A percentile compares a stretch with the other conserved stretches of the same genome.
These are phyloP conservation scores for Corticium candelabrum DNA, from an alignment of 37 sponge, comb jelly and placozoan species.

Conservation along the genomic window DNA sequence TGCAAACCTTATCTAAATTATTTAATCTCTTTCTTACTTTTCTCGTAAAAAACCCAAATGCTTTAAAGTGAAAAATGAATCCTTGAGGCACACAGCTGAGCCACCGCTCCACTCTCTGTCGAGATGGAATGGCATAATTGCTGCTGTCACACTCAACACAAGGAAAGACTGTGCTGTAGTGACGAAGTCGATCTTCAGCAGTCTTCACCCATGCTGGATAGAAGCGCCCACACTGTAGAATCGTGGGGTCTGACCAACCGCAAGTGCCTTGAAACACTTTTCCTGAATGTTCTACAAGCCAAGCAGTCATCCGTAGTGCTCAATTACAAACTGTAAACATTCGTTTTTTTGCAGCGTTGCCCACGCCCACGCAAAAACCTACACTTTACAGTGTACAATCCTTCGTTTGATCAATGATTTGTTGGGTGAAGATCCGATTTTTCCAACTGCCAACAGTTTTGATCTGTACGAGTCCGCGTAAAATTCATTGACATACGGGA, in stretches of 20 bases:
- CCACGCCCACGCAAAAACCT: no score
- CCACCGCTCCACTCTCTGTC: neutral
- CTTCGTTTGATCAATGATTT: no score
- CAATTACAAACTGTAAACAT: no score
- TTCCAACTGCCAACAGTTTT: no score
- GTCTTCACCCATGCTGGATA: neutral
- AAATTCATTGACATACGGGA: no score
- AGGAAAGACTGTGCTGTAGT: slow-evolving; percentile 2
- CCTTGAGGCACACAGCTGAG: neutral
- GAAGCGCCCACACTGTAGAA: neutral
- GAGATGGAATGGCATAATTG: neutral
- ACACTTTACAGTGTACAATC: no score
- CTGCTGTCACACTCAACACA: neutral
- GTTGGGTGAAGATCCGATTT: no score
- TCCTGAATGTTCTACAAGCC: no score
- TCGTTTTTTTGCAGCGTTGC: no score
- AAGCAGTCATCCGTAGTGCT: no score
- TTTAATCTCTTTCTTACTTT: neutral
- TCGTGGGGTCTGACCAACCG: neutral
- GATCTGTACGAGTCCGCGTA: no score
- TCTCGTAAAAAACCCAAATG: neutral
- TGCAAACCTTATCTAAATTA: no score
- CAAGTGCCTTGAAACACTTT: neutral
- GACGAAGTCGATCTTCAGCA: neutral
- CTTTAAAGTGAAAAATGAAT: neutral